Conservation (phyloP, 1,140 invertebrate species). For the Drosophila mauritiana region DNA sequence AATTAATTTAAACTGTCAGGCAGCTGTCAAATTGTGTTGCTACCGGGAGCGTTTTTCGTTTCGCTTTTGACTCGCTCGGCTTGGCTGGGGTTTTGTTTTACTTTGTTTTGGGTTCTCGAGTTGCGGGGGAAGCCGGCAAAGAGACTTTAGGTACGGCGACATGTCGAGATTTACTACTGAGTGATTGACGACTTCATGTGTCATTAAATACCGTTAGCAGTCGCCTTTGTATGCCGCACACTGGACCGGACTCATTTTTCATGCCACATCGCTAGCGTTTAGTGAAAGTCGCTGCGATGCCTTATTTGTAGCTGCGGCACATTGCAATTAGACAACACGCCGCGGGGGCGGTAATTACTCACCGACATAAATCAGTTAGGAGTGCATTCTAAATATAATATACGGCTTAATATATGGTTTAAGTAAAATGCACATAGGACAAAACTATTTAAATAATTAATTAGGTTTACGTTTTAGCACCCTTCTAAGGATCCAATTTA, state of each 20-base stretch:
- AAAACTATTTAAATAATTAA: too few species aligned
- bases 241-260: constrained; percentile 26
- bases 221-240: constrained; percentile 21
- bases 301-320: constrained; percentile 17
- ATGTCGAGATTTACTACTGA: constrained; percentile 78
- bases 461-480: too few species aligned
- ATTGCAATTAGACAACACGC: constrained; percentile 55
- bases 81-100: constrained; percentile 3
- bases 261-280: constrained; percentile 19
- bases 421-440: too few species aligned
- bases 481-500: too few species aligned
- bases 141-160: constrained; percentile 60
- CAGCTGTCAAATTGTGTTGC: constrained; percentile 80
- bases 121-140: constrained; percentile 12
- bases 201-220: constrained; percentile 81
- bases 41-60: constrained; percentile 67
- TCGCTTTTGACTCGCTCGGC: constrained; percentile 41
- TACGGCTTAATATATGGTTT: too few species aligned
- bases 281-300: constrained; percentile 28
- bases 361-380: constrained; percentile 7
- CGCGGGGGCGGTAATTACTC: constrained; percentile 42
- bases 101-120: constrained; percentile 31
- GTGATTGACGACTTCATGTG: constrained; percentile 83
- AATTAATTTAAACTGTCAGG: constrained; percentile 82
- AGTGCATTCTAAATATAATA: neutral